Evolutionary conservation across 2,113 vertebrate species (phyloP).

Genomic region (Vireo altiloquus): DNA sequence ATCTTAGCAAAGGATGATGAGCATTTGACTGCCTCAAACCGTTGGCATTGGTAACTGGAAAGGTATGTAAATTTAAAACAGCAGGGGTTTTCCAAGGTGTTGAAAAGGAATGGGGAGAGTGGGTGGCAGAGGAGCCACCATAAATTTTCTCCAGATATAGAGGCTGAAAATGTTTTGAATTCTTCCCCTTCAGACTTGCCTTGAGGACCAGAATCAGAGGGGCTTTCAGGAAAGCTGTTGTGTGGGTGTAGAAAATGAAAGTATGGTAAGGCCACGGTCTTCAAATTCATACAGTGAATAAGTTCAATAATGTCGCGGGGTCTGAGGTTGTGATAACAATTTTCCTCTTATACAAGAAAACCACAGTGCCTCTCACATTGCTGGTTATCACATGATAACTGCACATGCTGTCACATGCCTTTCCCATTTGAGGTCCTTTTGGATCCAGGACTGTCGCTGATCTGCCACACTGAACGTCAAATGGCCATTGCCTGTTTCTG

Average conservation of each 20-base stretch:
- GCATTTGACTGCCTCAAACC: background rate
- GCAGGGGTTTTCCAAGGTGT: background rate
- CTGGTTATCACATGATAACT: background rate
- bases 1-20: background rate
- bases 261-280: background rate
- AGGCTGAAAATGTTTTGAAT: background rate
- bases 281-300: background rate
- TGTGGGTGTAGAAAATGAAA: conserved; percentile 18
- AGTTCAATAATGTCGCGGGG: background rate
- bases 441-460: background rate
- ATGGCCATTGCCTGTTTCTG: background rate
- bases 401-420: background rate
- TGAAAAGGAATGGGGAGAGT: background rate
- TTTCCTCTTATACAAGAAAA: background rate
- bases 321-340: background rate
- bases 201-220: background rate
- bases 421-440: background rate
- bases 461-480: background rate
- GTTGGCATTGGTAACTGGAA: background rate
- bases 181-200: background rate
- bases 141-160: background rate
- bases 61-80: background rate
- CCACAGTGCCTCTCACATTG: fast-evolving
- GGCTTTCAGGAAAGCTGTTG: background rate
- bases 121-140: background rate